Conservation (phyloP, 2,797 vertebrate species). For the Danio aesculapii region DNA sequence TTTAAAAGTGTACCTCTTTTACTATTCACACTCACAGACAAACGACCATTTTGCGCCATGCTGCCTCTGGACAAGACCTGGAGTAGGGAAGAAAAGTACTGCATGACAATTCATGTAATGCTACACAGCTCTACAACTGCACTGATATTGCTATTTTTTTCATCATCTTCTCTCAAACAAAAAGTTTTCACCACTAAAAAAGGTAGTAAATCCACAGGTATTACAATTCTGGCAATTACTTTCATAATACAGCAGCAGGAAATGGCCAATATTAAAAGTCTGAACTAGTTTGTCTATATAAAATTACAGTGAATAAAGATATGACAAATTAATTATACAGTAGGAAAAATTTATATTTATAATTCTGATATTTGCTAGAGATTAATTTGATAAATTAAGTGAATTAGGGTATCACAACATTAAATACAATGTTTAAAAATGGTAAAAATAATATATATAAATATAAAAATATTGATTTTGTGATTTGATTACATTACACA, state of each 20-base stretch:
- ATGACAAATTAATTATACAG: too few relatives aligned
- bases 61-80: slow-evolving; percentile 87
- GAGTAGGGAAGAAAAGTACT: slow-evolving; percentile 4
- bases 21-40: slow-evolving; percentile 67
- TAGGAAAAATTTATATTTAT: background rate
- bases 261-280: background rate
- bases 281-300: background rate
- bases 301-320: too few relatives aligned
- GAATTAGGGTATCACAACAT: too few relatives aligned
- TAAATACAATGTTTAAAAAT: too few relatives aligned
- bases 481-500: too few relatives aligned
- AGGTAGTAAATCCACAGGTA: background rate
- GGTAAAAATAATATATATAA: too few relatives aligned
- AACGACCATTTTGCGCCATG: slow-evolving; percentile 70
- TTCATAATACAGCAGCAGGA: background rate
- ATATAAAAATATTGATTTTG: too few relatives aligned
- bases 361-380: background rate
- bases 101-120: background rate
- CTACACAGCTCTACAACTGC: background rate
- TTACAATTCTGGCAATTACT: background rate
- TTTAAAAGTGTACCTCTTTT: slow-evolving; percentile 72
- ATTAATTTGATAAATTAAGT: background rate
- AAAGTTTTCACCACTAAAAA: slow-evolving; percentile 8
- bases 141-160: background rate
- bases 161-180: background rate